These are phyloP conservation scores for Datnioides undecimradiatus DNA, from an alignment of 2,113 vertebrate species.

Conservation along the genomic window DNA sequence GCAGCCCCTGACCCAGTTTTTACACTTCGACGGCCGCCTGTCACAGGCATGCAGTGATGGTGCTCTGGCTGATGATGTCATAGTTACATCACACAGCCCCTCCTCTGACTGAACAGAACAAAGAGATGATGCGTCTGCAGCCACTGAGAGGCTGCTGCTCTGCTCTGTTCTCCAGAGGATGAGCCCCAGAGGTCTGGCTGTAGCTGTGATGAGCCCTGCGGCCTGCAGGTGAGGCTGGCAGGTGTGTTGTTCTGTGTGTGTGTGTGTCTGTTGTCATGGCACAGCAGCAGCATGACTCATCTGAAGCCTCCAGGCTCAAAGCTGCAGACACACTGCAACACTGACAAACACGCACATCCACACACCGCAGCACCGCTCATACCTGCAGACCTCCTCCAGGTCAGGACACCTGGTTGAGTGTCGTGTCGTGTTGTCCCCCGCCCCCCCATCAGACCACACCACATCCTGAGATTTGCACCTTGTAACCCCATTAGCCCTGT, in stretches of 20 bases:
- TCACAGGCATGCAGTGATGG: neutral
- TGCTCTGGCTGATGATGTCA: conserved; percentile 22
- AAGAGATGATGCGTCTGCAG: neutral
- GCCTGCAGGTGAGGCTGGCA: neutral
- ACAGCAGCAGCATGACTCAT: conserved; percentile 55
- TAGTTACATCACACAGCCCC: neutral
- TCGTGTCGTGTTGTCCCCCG: no score
- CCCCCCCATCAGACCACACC: neutral
- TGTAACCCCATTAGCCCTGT: neutral
- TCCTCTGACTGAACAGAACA: neutral
- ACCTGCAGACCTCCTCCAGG: neutral
- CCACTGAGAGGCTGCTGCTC: no score
- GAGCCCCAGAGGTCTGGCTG: no score
- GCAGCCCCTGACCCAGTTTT: conserved; percentile 57
- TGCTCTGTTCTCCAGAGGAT: no score
- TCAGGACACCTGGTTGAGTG: neutral
- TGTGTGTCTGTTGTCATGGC: conserved; percentile 28
- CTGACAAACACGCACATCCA: neutral
- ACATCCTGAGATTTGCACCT: neutral
- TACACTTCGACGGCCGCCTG: neutral
- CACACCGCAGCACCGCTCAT: neutral
- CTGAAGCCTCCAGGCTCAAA: conserved; percentile 32
- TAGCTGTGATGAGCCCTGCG: neutral
- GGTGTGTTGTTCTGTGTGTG: neutral
- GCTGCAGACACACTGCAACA: conserved; percentile 26